Evolutionary conservation across 92 coral and sea anemone genomes (phyloP), one percentile per base, ranked within the genome.

Genomic region (Anthopleura xanthogrammica): DNA sequence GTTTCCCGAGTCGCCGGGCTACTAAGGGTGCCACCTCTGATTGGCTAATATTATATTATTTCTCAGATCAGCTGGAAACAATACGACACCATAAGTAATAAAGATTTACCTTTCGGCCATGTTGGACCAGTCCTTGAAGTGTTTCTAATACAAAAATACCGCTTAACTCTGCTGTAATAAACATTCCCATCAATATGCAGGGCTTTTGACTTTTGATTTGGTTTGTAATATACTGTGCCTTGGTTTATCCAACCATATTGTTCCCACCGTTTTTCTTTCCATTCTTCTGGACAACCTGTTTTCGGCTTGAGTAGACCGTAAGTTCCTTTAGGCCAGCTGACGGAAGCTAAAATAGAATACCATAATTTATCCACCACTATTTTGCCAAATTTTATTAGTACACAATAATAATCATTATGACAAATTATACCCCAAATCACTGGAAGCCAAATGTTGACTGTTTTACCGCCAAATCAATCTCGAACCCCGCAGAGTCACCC

Each of bases 231-330:
- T 75, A 83, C 22, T 4, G 91, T 88, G 56, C 76, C 86, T 54
- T 88, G 88, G 19, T 73, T 75, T 40, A 83, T 68, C 91, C 86
- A 88, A 16, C 88, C 86, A 81, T 54, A 84, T 85, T 13, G 42
- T 75, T 40, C 70, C 91, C 86, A 88, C 11, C 85, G 86, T 4
- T 55, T 14, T 36, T 42, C n/a, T 4, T 55, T 43, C 83, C 86
- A 88, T 1, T 85, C 91, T 3, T 42, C 56, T 7, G 91, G 91
- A 48, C 91, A 88, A 5, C 91, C 91, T 22, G 83, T 48, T 14
- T 12, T 22, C 16, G 88, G 85, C 65, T 88, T 88, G 17, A 87
- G 88, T 66, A 88, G 48, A 10, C 86, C 91, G 62, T 88, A 88
- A 52, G 43, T 62, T 14, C 91, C 91, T 17, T 80, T 79, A 2